Percentiles rank a stretch among this genome's conserved stretches.
Conservation (phyloP, 2,888 invertebrate species). For the Taenaris catops region DNA sequence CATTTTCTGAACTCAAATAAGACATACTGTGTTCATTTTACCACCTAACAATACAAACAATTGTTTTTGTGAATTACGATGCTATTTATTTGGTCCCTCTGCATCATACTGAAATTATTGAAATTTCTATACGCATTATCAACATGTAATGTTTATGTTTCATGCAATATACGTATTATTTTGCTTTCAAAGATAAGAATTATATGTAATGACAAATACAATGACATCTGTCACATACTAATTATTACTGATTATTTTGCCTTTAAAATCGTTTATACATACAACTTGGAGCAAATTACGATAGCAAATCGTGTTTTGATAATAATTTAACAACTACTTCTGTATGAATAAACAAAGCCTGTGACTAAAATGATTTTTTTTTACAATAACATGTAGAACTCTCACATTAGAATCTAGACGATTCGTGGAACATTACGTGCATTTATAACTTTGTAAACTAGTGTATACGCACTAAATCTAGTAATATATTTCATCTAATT, state of each 20-base stretch:
- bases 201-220: constrained; percentile 45
- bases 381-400: constrained; percentile 28
- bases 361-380: constrained; percentile 15
- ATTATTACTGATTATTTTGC: constrained; percentile 30
- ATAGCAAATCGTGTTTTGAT: background rate
- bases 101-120: constrained; percentile 56
- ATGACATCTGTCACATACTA: constrained; percentile 63
- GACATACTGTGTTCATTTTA: constrained; percentile 76
- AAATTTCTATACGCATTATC: constrained; percentile 14
- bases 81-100: constrained; percentile 57
- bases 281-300: constrained; percentile 1
- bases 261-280: constrained; percentile 12
- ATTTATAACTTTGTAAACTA: constrained; percentile 13
- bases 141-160: constrained; percentile 25
- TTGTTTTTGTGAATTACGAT: constrained; percentile 43
- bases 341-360: constrained; percentile 16
- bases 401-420: constrained; percentile 43
- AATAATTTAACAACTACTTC: constrained; percentile 11
- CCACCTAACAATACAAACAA: constrained; percentile 52
- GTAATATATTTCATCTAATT: constrained; percentile 24
- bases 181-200: constrained; percentile 41
- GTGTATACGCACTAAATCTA: constrained; percentile 12
- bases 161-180: constrained; percentile 47
- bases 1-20: constrained; percentile 78
- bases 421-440: constrained; percentile 39